phyloP scores from a whole-genome alignment of 2,113 vertebrate genomes.

The Acanthisitta chloris region DNA sequence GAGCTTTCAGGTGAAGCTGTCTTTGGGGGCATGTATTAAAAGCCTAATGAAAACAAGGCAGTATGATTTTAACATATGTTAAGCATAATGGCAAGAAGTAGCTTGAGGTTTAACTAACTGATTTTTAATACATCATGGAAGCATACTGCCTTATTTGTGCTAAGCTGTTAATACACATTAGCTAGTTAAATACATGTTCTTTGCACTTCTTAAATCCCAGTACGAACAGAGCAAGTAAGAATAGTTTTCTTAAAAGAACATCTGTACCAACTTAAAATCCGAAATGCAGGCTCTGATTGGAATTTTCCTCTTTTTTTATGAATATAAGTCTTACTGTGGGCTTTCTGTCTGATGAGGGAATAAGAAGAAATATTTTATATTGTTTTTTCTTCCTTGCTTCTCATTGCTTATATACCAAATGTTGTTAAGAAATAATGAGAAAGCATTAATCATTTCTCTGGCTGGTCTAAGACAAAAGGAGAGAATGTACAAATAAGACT shows the following conservation, averaged over 20 bases:
- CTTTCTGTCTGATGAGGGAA: neutral
- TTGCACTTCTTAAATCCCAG: neutral
- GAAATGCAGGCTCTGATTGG: neutral
- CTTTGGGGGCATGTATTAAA: neutral
- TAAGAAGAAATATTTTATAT: neutral
- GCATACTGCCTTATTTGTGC: neutral
- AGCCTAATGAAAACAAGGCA: neutral
- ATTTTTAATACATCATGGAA: neutral
- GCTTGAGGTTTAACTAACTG: neutral
- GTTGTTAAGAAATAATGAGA: constrained; percentile 10
- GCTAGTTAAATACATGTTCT: neutral
- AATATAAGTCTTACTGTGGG: neutral
- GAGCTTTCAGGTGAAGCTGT: neutral
- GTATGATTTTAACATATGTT: neutral
- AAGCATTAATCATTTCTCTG: constrained; percentile 8
- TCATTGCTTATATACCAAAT: neutral
- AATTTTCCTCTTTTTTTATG: neutral
- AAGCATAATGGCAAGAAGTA: neutral
- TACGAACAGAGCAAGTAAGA: neutral
- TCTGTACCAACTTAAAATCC: neutral
- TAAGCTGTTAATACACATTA: neutral
- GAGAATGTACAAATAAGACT: neutral
- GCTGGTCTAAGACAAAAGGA: neutral
- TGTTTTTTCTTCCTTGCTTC: neutral
- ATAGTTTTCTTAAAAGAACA: neutral